phyloP scores from a whole-genome alignment of 2,888 invertebrate genomes.

The Strigamia maritima region DNA sequence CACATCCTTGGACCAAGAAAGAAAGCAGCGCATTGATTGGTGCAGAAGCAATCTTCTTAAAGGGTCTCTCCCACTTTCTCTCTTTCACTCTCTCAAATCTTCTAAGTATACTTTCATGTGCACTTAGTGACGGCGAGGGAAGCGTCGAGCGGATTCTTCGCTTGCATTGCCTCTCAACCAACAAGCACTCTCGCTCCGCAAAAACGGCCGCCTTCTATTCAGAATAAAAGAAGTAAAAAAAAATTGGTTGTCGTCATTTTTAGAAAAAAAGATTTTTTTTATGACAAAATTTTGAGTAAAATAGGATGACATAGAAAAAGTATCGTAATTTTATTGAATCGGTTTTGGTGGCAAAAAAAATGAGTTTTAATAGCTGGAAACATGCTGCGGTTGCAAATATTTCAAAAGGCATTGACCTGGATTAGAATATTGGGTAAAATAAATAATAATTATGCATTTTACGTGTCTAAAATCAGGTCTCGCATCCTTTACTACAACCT shows the following conservation, averaged over 20 bases:
- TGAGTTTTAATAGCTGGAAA: background rate
- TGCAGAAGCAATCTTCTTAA: slow-evolving; percentile 36
- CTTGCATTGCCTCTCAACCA: slow-evolving; percentile 34
- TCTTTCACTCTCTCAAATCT: slow-evolving; percentile 34
- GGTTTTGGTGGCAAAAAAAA: background rate
- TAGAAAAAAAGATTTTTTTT: background rate
- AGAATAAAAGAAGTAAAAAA: slow-evolving; percentile 24
- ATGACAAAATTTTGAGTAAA: slow-evolving; percentile 2
- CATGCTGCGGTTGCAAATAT: background rate
- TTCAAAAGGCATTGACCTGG: too few species aligned
- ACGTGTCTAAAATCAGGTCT: too few species aligned
- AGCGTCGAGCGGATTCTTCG: slow-evolving; percentile 34
- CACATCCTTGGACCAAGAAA: slow-evolving; percentile 23
- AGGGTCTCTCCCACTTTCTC: slow-evolving; percentile 13
- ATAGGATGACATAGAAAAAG: slow-evolving; percentile 9
- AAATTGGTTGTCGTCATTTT: slow-evolving; percentile 26
- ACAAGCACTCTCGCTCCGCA: slow-evolving; percentile 34
- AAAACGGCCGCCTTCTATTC: slow-evolving; percentile 24
- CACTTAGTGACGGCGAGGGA: slow-evolving; percentile 35
- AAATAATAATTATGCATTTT: too few species aligned
- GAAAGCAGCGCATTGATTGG: slow-evolving; percentile 36
- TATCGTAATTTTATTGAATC: slow-evolving; percentile 20
- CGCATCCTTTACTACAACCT: too few species aligned
- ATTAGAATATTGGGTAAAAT: too few species aligned
- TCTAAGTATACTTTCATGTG: slow-evolving; percentile 37